Conservation (phyloP, 2,888 invertebrate genomes). For the Eupelmus urozonus region DNA sequence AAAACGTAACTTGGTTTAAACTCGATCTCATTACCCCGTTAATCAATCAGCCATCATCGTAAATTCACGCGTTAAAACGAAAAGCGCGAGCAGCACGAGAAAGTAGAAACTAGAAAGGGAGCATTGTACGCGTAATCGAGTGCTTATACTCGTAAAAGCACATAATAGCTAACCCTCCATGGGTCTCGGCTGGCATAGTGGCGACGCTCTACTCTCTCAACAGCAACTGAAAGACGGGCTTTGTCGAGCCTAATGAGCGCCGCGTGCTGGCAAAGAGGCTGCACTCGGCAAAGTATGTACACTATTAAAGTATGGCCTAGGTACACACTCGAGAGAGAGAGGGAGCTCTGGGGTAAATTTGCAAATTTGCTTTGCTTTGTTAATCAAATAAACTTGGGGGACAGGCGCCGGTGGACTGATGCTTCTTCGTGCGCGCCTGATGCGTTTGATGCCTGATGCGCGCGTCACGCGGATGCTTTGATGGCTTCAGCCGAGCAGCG, state of each 20-base stretch:
- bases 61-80: background rate
- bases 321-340: slow-evolving; percentile 9
- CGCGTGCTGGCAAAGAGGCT: no score
- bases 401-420: background rate
- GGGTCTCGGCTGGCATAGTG: no score
- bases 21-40: no score
- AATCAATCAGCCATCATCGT: background rate
- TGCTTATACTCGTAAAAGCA: slow-evolving; percentile 22
- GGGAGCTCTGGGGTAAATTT: background rate
- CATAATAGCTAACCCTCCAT: background rate
- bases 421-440: no score
- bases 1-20: background rate
- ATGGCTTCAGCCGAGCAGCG: no score
- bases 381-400: slow-evolving; percentile 30
- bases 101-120: background rate
- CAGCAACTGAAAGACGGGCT: slow-evolving; percentile 38
- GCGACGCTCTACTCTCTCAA: no score
- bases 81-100: background rate
- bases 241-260: slow-evolving; percentile 50
- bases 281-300: slow-evolving; percentile 34
- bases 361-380: slow-evolving; percentile 42
- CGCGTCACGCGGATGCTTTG: background rate
- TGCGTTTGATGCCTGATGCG: background rate
- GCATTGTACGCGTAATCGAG: background rate
- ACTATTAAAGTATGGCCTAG: background rate